These are phyloP conservation scores for Probosciger aterrimus DNA, from an alignment of 2,113 vertebrate species.

Conservation along the genomic window DNA sequence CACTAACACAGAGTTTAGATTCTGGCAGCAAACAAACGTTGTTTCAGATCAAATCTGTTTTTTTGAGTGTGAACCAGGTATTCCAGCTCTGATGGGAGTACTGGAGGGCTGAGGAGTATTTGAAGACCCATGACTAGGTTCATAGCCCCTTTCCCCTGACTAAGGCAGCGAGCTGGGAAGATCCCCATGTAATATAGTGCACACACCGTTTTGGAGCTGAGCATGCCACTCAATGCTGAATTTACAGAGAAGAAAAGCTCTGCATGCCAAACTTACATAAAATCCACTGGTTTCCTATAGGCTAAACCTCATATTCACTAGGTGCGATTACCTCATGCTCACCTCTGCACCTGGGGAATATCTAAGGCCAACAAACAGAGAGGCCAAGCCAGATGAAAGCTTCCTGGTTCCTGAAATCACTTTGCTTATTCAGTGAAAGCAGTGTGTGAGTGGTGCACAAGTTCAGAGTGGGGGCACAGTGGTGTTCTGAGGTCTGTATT, in stretches of 20 bases:
- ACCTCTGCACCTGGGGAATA: slow-evolving; percentile 68
- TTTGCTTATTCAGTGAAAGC: not conserved
- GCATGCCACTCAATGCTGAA: not conserved
- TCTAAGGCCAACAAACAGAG: slow-evolving; percentile 7
- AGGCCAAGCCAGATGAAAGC: not conserved
- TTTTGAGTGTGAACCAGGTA: not conserved
- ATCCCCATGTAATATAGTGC: not conserved
- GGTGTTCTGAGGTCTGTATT: fast-evolving
- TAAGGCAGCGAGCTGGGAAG: not conserved
- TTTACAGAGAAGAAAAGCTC: not conserved
- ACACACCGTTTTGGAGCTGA: not conserved
- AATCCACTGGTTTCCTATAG: slow-evolving; percentile 53
- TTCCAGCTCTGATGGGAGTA: not conserved
- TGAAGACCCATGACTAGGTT: not conserved
- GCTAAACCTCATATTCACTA: slow-evolving; percentile 55
- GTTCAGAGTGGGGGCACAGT: not conserved
- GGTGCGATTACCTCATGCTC: slow-evolving; percentile 64
- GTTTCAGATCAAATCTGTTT: not conserved
- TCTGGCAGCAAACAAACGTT: not conserved
- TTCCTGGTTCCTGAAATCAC: not conserved
- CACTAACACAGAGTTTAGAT: not conserved
- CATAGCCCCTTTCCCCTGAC: not conserved
- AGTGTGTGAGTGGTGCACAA: fast-evolving
- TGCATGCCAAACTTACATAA: slow-evolving; percentile 54
- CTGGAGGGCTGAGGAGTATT: not conserved